Evolutionary conservation across 2,797 vertebrate species (phyloP).

Genomic region (Cyclopterus lumpus): DNA sequence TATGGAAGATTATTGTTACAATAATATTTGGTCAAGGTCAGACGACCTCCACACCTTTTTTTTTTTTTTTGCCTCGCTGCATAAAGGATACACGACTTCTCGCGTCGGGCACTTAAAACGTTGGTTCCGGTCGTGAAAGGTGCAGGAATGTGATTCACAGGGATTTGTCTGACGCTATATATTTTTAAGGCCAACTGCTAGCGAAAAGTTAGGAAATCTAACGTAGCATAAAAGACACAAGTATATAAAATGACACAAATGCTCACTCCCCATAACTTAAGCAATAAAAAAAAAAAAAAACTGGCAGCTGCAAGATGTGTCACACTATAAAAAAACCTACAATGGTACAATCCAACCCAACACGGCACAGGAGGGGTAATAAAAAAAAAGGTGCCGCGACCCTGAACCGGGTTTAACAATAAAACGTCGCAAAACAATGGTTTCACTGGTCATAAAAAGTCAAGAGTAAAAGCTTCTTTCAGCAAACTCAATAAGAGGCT

Average conservation of each 20-base stretch:
- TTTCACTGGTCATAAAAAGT: not conserved
- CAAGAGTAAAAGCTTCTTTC: constrained; percentile 4
- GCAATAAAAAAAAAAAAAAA: not conserved
- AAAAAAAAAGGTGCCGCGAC: not conserved
- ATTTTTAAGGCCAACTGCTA: not conserved
- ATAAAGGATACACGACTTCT: not conserved
- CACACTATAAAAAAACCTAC: constrained; percentile 30
- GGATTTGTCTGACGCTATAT: not conserved
- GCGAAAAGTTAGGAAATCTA: not conserved
- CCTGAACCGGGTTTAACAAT: not conserved
- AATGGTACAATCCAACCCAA: constrained; percentile 18
- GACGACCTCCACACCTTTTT: not conserved
- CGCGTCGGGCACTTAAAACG: not conserved
- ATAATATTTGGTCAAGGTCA: not conserved
- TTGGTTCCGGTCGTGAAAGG: not conserved
- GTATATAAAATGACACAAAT: not conserved
- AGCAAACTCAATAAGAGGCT: not conserved
- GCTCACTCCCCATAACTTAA: constrained; percentile 1
- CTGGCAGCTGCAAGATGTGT: constrained; percentile 39
- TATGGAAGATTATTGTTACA: not conserved
- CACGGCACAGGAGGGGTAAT: not conserved
- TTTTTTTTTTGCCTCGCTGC: not conserved
- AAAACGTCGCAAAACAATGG: constrained; percentile 7
- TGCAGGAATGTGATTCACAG: not conserved
- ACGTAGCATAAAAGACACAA: not conserved